Base-by-base conservation (phyloP, 1,140 invertebrate species). In the Drosophila pseudoobscura region DNA sequence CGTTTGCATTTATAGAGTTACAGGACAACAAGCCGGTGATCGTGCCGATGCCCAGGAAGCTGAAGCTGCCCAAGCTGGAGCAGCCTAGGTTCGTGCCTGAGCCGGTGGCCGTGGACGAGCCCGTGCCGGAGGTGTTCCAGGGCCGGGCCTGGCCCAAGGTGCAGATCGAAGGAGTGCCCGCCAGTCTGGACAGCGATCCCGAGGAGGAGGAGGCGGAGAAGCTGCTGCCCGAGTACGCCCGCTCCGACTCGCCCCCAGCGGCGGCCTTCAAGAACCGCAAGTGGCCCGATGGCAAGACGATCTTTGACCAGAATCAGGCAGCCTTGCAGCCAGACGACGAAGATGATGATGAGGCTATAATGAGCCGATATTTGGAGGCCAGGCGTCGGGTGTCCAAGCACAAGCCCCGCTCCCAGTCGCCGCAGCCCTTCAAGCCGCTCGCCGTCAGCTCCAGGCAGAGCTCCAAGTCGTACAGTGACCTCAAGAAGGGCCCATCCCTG, bases 1-100 rank as follows among this genome's bases (percentile, higher is more conserved):
- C 89, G 45, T 90, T 90, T 84, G 89, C 89, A 90, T 90, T 91
- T 90, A 91, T 90, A 59, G 89, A 90, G 70, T 61, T 91, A 62
- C 80, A 80, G 60, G 78, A 88, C 47, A 91, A 87, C 45, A 87
- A 89, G 49, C 85, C 89, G n/a, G 75, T 89, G 7, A 87, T 87
- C 51, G 89, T 89, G 3, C 89, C 89, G 7, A 89, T 91, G 89
- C 89, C 89, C 41, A 80, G 71, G 29, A 91, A 91, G 41, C 61
- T 91, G 3, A 71, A 89, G 24, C 17, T 91, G 15, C 89, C 89
- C 0, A 84, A 84, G 46, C 62, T 74, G 13, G 75, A 76, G 29
- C 59, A 61, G 7, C 57, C 75, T 2, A 87, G 65, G 9, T 83
- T 71, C 50, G 62, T 84, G n/a, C 72, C 79, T 3, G 77, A 80